Evolutionary conservation across 2,113 vertebrate species (phyloP).

Genomic region (Mustela nigripes): DNA sequence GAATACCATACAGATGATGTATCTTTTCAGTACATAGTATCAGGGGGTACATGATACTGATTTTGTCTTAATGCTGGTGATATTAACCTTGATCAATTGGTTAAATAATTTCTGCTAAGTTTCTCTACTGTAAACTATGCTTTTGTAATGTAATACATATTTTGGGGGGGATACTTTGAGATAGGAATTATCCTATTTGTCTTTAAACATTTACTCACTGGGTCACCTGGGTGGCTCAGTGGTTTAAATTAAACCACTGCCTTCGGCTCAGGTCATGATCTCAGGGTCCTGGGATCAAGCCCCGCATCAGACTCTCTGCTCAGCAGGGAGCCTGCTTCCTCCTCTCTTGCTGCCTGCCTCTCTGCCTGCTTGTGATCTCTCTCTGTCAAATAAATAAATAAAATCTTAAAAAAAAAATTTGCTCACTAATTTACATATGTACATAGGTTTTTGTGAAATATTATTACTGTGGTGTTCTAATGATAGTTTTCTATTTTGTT

Average conservation of each 20-base stretch:
- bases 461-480: not conserved
- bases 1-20: not conserved
- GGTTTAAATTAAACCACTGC: too few species aligned
- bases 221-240: too few species aligned
- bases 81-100: not conserved
- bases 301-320: too few species aligned
- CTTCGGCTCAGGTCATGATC: too few species aligned
- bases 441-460: not conserved
- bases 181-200: constrained; percentile 17
- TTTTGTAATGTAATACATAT: not conserved
- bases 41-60: too few species aligned
- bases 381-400: too few species aligned
- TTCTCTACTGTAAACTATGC: not conserved
- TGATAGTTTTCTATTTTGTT: not conserved
- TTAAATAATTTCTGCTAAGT: not conserved
- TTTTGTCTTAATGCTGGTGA: not conserved
- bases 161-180: not conserved
- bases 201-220: not conserved
- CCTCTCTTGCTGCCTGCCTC: too few species aligned
- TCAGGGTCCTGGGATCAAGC: too few species aligned
- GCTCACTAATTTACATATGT: not conserved
- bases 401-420: not conserved
- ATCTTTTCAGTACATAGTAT: not conserved
- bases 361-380: too few species aligned
- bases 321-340: too few species aligned